Evolutionary conservation across 2,888 invertebrate species (phyloP).

Genomic region (Drosophila paramelanica): DNA sequence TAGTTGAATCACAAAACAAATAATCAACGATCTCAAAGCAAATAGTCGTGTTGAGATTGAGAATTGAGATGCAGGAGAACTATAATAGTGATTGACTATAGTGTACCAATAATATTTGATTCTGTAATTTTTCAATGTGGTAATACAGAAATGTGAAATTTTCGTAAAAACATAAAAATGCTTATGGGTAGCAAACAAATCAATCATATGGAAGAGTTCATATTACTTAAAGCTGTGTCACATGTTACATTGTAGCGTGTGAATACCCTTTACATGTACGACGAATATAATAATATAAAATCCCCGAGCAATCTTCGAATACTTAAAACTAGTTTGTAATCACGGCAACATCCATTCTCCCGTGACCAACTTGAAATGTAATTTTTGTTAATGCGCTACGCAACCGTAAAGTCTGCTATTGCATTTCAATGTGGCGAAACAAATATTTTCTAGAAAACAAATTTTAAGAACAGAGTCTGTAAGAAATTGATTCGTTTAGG

Average conservation of each 20-base stretch:
- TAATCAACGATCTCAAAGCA: constrained; percentile 13
- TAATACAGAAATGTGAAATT: not conserved
- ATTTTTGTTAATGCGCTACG: constrained; percentile 11
- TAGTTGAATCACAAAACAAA: constrained; percentile 38
- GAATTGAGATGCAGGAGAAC: not conserved
- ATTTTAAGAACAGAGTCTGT: not conserved
- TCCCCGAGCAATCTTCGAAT: constrained; percentile 29
- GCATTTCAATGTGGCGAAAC: not conserved
- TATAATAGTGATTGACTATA: not conserved
- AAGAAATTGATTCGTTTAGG: constrained; percentile 18
- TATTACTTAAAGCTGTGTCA: not conserved
- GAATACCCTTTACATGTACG: constrained; percentile 25
- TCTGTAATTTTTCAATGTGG: not conserved
- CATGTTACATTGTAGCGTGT: constrained; percentile 21
- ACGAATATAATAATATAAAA: constrained; percentile 15
- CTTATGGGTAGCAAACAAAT: constrained; percentile 18
- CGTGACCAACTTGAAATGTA: constrained; percentile 54
- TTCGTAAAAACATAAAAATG: too few species aligned
- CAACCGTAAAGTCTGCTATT: not conserved
- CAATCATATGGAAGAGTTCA: constrained; percentile 1
- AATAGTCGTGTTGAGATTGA: constrained; percentile 6
- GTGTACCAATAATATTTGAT: not conserved
- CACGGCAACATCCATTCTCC: constrained; percentile 40
- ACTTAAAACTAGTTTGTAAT: constrained; percentile 38
- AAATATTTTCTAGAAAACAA: not conserved